phyloP scores from a whole-genome alignment of 2,888 invertebrate species.

The Diplolepis rosae region DNA sequence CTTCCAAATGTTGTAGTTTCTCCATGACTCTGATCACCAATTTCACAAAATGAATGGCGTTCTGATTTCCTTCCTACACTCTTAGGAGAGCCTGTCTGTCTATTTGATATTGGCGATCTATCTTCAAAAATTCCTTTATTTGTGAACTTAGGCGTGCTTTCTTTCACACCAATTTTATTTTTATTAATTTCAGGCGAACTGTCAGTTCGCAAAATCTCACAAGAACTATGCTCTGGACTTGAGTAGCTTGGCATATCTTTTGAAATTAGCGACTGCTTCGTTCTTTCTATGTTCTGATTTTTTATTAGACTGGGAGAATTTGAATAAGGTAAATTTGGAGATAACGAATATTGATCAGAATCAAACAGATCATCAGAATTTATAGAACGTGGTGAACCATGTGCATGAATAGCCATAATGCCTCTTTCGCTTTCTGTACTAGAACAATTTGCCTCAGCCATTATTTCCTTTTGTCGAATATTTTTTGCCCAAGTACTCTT shows the following conservation, averaged over 20 bases:
- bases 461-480: not conserved
- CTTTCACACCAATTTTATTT: too few relatives aligned
- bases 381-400: conserved; percentile 16
- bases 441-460: not conserved
- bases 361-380: not conserved
- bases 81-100: conserved; percentile 3
- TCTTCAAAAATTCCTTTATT: conserved; percentile 1
- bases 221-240: not conserved
- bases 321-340: too few relatives aligned
- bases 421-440: conserved; percentile 12
- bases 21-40: not conserved
- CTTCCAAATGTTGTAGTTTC: not conserved
- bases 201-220: not conserved
- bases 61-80: not conserved
- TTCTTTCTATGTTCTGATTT: not conserved
- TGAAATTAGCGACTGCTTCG: not conserved
- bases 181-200: conserved; percentile 4
- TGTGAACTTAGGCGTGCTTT: not conserved
- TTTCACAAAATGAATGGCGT: not conserved
- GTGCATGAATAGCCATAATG: not conserved
- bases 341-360: too few relatives aligned
- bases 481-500: not conserved
- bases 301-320: not conserved
- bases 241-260: not conserved
- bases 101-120: not conserved